Base-by-base conservation (phyloP, 2,797 vertebrate genomes). In the Mormyrops attenuatus region DNA sequence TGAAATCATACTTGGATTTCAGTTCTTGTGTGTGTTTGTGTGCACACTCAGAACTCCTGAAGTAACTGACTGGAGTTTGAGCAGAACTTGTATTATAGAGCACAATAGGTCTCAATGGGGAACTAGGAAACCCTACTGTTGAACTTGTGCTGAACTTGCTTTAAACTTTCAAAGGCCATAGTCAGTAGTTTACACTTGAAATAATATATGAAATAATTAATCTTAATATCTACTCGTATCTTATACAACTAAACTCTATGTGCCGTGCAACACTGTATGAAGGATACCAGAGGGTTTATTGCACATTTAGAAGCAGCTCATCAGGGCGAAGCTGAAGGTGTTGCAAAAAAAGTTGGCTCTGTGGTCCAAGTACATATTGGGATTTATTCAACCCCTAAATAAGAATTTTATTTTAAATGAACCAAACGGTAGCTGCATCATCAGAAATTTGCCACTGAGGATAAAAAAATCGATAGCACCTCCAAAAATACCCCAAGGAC, bases 381-480 rank as follows among this genome's bases (percentile, higher is more conserved):
- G 52, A 53, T 63, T 85, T 15, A 30, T 89, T 85, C 85, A 52
- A 38, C 88, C 52, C 30, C 69, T 52, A 52, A 82, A 84, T 44
- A 80, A 44, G 11, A 80, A 57, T 57, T 38, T 73, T 73, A 13
- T 73, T 73, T 38, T 49, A 49, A 26, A 57, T 80, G 38, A 69
- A 85, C 53, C 88, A 41, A 41, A 85, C 34, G 30, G 30, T 73
- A 85, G 38, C 80, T 89, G 80, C 49, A 30, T 63, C 80, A 60
- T 22, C 73, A 44, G 38, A 85, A 89, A 85, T 89, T 11, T 80
- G 41, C 17, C 20, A 47, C 20, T 0, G 73, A 80, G 66, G 13
- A 85, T 38, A 55, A 41, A 80, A n/a, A 88, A 52, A 82, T 52
- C 69, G 6, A 82, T 80, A 85, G 80, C 82, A 53, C 57, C 77